A percentile compares a stretch with the other conserved stretches of the same genome.
phyloP scores from a whole-genome alignment of 2,113 vertebrate genomes.

The Phasianus colchicus region DNA sequence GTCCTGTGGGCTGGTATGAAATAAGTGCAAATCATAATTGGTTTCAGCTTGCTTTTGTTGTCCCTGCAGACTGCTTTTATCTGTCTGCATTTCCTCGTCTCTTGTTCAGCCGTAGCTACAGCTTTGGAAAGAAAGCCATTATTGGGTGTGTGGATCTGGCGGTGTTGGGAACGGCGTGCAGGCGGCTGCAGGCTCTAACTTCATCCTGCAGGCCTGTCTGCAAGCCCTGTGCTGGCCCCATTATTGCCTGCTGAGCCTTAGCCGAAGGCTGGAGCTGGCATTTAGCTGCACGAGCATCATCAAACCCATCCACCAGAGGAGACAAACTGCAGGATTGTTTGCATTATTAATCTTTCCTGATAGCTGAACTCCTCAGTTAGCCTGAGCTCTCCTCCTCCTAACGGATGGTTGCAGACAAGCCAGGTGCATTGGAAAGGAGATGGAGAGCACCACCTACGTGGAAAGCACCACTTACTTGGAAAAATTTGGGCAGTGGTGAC shows the following conservation, averaged over 20 bases:
- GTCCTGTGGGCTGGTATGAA: not conserved
- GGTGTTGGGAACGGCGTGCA: accelerated
- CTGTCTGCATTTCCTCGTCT: not conserved
- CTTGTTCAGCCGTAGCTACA: not conserved
- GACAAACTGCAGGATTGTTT: not conserved
- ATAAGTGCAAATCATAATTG: not conserved
- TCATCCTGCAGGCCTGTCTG: not conserved
- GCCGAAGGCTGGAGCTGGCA: not conserved
- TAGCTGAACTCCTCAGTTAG: not conserved
- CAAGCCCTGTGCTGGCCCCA: accelerated
- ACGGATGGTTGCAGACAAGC: not conserved
- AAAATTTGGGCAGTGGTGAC: not conserved
- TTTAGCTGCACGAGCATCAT: not conserved
- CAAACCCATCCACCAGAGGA: not conserved
- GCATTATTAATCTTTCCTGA: not conserved
- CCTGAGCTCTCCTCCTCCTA: not conserved
- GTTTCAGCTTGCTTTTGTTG: not conserved
- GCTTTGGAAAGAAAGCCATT: not conserved
- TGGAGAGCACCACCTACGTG: accelerated
- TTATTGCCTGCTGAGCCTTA: not conserved
- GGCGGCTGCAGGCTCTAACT: not conserved
- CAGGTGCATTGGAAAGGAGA: not conserved
- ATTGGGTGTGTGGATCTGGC: not conserved
- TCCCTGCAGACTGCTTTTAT: not conserved
- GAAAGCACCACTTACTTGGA: too few relatives aligned